These are phyloP conservation scores for Forbesichthys agassizii DNA, from an alignment of 2,113 vertebrate genomes.

Conservation along the genomic window DNA sequence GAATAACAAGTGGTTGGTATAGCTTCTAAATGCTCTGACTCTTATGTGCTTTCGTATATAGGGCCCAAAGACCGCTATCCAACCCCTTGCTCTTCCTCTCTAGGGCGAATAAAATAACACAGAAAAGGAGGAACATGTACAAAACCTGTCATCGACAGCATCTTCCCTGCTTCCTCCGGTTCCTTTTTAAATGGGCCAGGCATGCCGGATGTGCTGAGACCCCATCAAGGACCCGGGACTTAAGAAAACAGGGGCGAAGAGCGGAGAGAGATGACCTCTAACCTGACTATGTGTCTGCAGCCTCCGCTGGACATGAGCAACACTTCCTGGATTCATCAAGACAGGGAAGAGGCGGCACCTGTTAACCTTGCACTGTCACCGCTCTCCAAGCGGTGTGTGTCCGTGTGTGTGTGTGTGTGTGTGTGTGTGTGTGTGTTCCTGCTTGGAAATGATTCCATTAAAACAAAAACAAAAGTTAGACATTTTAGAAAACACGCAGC, in stretches of 20 bases:
- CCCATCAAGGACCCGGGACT: slow-evolving; percentile 47
- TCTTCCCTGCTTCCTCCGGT: slow-evolving; percentile 51
- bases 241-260: slow-evolving; percentile 60
- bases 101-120: slow-evolving; percentile 28
- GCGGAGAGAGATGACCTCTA: slow-evolving; percentile 47
- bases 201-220: slow-evolving; percentile 29
- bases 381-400: slow-evolving; percentile 8
- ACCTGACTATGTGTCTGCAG: slow-evolving; percentile 49
- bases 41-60: too few species aligned
- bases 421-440: slow-evolving; percentile 9
- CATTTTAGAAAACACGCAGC: slow-evolving; percentile 33
- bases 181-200: slow-evolving; percentile 28
- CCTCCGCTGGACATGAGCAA: slow-evolving; percentile 51
- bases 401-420: not conserved
- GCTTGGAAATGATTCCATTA: slow-evolving; percentile 43
- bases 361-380: slow-evolving; percentile 40
- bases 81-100: slow-evolving; percentile 24
- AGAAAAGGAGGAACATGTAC: slow-evolving; percentile 44
- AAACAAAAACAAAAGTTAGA: slow-evolving; percentile 44
- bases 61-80: too few species aligned
- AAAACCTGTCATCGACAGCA: slow-evolving; percentile 33
- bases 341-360: slow-evolving; percentile 55
- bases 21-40: too few species aligned
- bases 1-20: too few species aligned
- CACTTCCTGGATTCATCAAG: slow-evolving; percentile 65